Base-by-base conservation (phyloP, 2,888 invertebrate genomes). In the Caenorhabditis doughertyi region DNA sequence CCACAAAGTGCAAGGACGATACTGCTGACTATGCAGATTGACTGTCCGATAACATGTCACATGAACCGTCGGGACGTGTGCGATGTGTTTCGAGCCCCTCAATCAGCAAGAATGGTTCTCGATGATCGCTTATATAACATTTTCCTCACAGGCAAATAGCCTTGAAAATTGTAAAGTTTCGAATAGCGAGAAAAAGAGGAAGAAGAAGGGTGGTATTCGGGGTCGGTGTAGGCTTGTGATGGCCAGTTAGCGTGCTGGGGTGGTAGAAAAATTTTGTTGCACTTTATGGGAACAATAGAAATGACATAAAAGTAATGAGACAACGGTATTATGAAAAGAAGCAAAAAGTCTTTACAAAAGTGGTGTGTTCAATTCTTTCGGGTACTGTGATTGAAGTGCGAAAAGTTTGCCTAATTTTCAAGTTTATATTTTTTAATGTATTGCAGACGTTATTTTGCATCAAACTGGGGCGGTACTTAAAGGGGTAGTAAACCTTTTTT, bases 31-130 rank as follows among this genome's bases (percentile, higher is more conserved):
- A 27, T 44, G 23, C 65, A 44, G 62, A 73, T 64, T 74, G 58
- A 74, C 60, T 29, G 51, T 49, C 51, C 60, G 76, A 76, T 76
- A 76, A 76, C 56, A 67, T 49, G 76, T 76, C 76, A 76, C 76
- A 76, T 76, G 76, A 68, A 76, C 32, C 64, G 27, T 49, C 29
- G 47, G 64, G 47, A 68, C 35, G 60, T 68, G 67, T 68, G 49
- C 47, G 32, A 58, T 76, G 76, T 76, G 76, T 60, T 58, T 76
- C 58, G 76, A 67, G 67, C 76, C 67, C 76, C 65, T 74, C 74
- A 64, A 67, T 60, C 67, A 67, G 76, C 67, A 65, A 56, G 58
- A 76, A 76, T 76, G 49, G 67, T 60, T 58, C 60, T 39, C 42
- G 60, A 76, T 68, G 67, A 67, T 51, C 76, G 67, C 76, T 58